Base-by-base conservation (phyloP, 2,888 invertebrate species). In the Drosophila neonasuta region DNA sequence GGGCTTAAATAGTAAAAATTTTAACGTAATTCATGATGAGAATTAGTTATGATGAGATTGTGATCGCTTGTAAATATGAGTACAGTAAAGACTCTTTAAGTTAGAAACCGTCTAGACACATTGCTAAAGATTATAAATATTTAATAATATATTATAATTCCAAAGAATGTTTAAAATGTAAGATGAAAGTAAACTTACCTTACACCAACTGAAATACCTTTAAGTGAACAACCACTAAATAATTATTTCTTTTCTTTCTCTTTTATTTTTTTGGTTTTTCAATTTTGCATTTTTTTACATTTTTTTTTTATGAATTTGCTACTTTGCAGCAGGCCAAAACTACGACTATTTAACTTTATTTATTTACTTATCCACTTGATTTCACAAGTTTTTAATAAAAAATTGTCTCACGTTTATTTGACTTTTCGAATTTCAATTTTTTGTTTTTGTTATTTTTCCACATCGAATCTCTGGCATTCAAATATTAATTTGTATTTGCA, bases 191-290 rank as follows among this genome's bases (percentile, higher is more conserved):
- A 24, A 0, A 24, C 24, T 24, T 24, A 24, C 24, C 24, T 24
- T 24, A 24, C 6, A 1, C 24, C 24, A 24, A 24, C 24, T 24
- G 24, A 24, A 32, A 32, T 32, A 32, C 32, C 3, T 24, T 24
- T 5, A 7, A 48, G 20, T 49, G 15, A 6, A 32, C n/a, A 24
- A 8, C 17, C 11, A 32, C 32, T 20, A 5, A 9, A 36, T 36
- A 5, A n/a, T 68, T 46, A 15, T 48, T 52, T 59, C 60, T 61
- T 61, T 51, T 64, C 44, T 54, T 34, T 39, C 65, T 63, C 39
- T 51, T 39, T 73, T 63, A 61, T 66, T 79, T 24, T 24, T 24
- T 79, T 79, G 71, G 68, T 80, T 66, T 66, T 5, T 46, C 8
- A 15, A 24, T 55, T 32, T 61, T 50, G 61, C 45, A 48, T 39